phyloP scores from a whole-genome alignment of 2,888 invertebrate species.

The Patella caerulea region DNA sequence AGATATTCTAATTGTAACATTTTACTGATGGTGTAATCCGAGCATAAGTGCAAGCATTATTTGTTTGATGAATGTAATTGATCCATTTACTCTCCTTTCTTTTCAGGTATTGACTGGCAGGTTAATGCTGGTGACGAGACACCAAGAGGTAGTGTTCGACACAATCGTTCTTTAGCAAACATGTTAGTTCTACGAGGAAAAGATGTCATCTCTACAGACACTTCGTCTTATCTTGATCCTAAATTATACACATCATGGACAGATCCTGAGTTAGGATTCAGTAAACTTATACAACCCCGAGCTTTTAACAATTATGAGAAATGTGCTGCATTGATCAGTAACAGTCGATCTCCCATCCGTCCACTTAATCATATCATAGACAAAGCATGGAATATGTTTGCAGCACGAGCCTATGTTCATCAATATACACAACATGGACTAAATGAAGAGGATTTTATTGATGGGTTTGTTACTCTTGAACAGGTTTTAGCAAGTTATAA shows the following conservation, averaged over 20 bases:
- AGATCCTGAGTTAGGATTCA: constrained; percentile 46
- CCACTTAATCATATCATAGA: constrained; percentile 63
- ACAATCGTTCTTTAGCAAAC: constrained; percentile 63
- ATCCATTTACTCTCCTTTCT: background rate
- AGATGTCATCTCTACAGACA: constrained; percentile 51
- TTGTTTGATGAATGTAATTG: constrained; percentile 13
- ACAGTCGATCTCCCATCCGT: constrained; percentile 63
- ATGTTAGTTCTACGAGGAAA: constrained; percentile 63
- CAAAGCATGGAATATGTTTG: constrained; percentile 72
- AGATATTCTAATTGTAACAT: no score
- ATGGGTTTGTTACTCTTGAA: constrained; percentile 69
- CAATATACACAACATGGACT: constrained; percentile 71
- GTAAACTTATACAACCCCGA: constrained; percentile 57
- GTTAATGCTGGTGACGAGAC: constrained; percentile 48
- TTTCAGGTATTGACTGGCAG: constrained; percentile 69
- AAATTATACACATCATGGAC: constrained; percentile 64
- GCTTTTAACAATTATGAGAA: constrained; percentile 68
- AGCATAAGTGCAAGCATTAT: background rate
- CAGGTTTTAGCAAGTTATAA: constrained; percentile 69
- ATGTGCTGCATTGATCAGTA: constrained; percentile 67
- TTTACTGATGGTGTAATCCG: no score
- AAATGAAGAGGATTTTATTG: constrained; percentile 69
- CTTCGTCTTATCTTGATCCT: constrained; percentile 53
- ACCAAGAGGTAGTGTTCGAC: constrained; percentile 39
- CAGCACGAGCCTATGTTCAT: constrained; percentile 71